Evolutionary conservation across 1,140 invertebrate genomes (phyloP).

Genomic region (Harlomillsia oculata): DNA sequence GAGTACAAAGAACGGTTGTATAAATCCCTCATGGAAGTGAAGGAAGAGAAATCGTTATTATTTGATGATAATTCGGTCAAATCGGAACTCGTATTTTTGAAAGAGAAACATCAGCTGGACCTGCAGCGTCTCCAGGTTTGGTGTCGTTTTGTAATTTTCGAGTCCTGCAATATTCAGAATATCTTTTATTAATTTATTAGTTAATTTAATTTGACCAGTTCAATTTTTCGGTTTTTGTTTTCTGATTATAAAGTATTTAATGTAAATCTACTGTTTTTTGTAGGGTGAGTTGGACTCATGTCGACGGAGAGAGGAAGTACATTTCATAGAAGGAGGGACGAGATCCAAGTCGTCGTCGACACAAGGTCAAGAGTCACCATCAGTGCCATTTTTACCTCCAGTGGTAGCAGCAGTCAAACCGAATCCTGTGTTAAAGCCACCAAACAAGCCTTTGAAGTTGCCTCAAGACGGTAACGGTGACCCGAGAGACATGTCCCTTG

Average conservation of each 20-base stretch:
- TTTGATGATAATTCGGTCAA: not conserved
- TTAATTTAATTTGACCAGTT: not conserved
- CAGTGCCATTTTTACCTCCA: not conserved
- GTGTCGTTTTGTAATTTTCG: too few species aligned
- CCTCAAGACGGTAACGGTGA: not conserved
- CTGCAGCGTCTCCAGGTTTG: conserved; percentile 18
- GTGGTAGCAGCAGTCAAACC: not conserved
- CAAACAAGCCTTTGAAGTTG: too few species aligned
- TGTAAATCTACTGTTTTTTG: not conserved
- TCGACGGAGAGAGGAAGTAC: conserved; percentile 4
- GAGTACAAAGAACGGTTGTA: conserved; percentile 21
- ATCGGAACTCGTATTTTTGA: conserved; percentile 1
- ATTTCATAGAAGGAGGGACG: conserved; percentile 2
- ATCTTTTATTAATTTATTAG: too few species aligned
- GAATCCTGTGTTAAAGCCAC: not conserved
- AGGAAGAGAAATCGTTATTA: conserved; percentile 14
- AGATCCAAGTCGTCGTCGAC: not conserved
- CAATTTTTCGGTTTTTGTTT: not conserved
- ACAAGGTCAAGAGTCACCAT: not conserved
- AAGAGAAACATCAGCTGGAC: not conserved
- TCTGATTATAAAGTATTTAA: not conserved
- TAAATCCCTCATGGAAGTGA: conserved; percentile 12
- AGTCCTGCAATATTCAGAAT: too few species aligned
- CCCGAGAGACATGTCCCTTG: not conserved
- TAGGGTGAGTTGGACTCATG: conserved; percentile 18